These are phyloP conservation scores for Cossypha dichroa DNA, from an alignment of 2,797 vertebrate genomes.

Conservation along the genomic window DNA sequence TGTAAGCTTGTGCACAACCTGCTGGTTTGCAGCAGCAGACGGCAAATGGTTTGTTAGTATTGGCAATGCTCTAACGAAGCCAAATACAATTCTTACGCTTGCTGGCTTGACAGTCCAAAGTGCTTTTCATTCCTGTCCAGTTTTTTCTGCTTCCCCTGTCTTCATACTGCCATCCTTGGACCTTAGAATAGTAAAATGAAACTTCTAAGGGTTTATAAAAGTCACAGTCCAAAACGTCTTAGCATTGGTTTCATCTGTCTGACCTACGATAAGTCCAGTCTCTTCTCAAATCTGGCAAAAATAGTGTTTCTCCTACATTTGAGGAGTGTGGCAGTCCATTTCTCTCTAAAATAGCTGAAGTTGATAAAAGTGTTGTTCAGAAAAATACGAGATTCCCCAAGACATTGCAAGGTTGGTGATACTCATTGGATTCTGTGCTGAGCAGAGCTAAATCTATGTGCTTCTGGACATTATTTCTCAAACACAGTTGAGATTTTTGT, in stretches of 20 bases:
- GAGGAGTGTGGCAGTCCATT: not conserved
- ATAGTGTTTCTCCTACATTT: not conserved
- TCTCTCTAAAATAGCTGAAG: not conserved
- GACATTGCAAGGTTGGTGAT: not conserved
- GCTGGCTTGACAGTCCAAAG: not conserved
- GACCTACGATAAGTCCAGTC: not conserved
- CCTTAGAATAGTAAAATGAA: not conserved
- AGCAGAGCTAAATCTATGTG: not conserved
- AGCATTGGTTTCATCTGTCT: too few species aligned
- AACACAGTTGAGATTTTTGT: not conserved
- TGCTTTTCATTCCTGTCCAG: not conserved
- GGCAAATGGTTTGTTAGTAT: not conserved
- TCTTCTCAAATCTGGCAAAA: not conserved
- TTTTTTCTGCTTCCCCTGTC: not conserved
- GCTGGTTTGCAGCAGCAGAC: not conserved
- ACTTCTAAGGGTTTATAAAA: not conserved
- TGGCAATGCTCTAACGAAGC: not conserved
- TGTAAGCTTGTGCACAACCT: not conserved
- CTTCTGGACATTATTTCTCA: not conserved
- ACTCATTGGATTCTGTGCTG: not conserved
- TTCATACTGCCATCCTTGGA: not conserved
- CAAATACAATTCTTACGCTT: not conserved
- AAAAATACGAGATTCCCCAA: not conserved
- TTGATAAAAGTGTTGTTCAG: not conserved
- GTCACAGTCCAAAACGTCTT: rapidly evolving